A percentile compares a stretch with the other conserved stretches of the same genome.
Evolutionary conservation across 2,113 vertebrate species (phyloP).

Genomic region (Pedetes capensis): DNA sequence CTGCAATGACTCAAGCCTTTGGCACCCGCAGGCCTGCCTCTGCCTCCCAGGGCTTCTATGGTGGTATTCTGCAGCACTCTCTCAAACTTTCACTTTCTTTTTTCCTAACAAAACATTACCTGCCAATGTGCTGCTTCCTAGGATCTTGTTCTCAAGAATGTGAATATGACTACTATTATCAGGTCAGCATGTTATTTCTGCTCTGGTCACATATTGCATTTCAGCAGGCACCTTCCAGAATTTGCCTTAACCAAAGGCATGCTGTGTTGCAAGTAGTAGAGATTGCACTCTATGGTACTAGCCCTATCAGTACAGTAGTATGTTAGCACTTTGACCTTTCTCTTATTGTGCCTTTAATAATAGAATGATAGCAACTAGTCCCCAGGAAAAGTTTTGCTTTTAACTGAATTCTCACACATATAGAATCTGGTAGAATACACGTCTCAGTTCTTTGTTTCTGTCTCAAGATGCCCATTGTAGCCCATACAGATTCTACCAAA

Average conservation of each 20-base stretch:
- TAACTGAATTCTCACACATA: not conserved
- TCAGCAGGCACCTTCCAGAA: not conserved
- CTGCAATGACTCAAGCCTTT: not conserved
- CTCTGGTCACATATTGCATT: not conserved
- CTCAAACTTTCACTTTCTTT: not conserved
- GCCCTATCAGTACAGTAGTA: not conserved
- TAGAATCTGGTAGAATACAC: not conserved
- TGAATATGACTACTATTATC: not conserved
- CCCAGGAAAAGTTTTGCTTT: slow-evolving; percentile 27
- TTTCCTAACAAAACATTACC: not conserved
- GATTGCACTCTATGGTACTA: not conserved
- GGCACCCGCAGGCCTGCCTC: not conserved
- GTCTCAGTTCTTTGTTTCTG: not conserved
- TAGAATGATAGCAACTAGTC: not conserved
- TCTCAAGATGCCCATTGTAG: not conserved
- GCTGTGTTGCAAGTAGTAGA: not conserved
- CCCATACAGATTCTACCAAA: not conserved
- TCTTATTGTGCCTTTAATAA: not conserved
- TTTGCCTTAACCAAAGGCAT: not conserved
- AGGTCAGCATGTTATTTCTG: not conserved
- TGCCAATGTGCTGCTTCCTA: not conserved
- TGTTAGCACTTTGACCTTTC: not conserved
- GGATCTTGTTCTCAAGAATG: not conserved
- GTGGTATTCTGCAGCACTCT: not conserved
- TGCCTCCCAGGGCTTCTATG: not conserved